Base-by-base conservation (phyloP, 1,140 invertebrate species). In the Drosophila mayri region DNA sequence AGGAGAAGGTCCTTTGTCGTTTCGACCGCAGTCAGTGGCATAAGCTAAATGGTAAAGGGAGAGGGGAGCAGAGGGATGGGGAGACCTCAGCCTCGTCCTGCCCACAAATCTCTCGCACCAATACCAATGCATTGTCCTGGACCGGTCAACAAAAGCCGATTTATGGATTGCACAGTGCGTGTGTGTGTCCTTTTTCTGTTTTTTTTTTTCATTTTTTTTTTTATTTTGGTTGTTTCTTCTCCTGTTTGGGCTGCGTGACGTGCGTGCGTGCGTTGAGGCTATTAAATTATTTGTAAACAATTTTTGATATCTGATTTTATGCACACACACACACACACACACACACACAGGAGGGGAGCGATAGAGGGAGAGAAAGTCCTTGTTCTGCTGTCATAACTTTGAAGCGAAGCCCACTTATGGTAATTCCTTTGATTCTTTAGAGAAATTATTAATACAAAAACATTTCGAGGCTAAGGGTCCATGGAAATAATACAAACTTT, bases 241-340 rank as follows among this genome's bases (percentile, higher is more conserved):
- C 47, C 20, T 65, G 61, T 54, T 22, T 20, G 32, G 38, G 30
- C 70, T 80, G 80, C 72, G 72, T 77, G 79, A 78, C 76, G 67
- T 88, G 84, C 84, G 84, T 88, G 80, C 73, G 84, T 88, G 80
- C 68, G 76, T 76, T 77, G 67, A 32, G 84, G 73, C 85, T 85
- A 88, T 88, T 88, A 90, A 88, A 88, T 88, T 88, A 90, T 88
- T 88, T 90, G 85, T 88, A 88, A 90, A 88, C 81, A 85, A 88
- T 88, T 88, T 88, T 88, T 88, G 85, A 88, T 88, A 88, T 88
- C 85, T 88, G 85, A 88, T 88, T 88, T 90, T 90, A 90, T 84
- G 84, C 83, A 76, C 79, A 79, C 74, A 79, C 74, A 68, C 57
- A 40, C 46, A 41, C 38, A 35, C 40, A 73, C 32, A n/a, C 1